These are phyloP conservation scores for Baccha elongata DNA, from an alignment of 2,888 invertebrate genomes.

Conservation along the genomic window DNA sequence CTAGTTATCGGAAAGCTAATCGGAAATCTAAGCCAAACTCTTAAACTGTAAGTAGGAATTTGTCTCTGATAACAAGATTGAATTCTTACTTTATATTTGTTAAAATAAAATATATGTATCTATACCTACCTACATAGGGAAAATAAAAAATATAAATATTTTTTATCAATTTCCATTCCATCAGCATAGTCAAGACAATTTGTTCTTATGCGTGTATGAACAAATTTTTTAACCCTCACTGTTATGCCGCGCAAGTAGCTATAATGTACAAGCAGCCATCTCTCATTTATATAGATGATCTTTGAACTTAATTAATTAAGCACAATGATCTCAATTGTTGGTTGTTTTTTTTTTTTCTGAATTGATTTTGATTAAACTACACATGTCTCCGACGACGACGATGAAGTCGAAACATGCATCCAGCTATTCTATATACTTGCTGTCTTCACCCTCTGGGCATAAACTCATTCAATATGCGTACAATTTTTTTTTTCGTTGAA, in stretches of 20 bases:
- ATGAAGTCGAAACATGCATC: slow-evolving; percentile 62
- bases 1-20: too few species aligned
- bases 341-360: slow-evolving; percentile 62
- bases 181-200: background rate
- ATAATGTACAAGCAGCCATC: slow-evolving; percentile 33
- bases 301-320: slow-evolving; percentile 83
- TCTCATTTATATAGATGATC: slow-evolving; percentile 79
- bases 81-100: too few species aligned
- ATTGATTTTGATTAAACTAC: slow-evolving; percentile 73
- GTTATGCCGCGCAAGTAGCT: slow-evolving; percentile 26
- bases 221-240: slow-evolving; percentile 54
- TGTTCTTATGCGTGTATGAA: background rate
- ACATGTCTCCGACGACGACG: slow-evolving; percentile 60
- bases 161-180: background rate
- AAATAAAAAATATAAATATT: too few species aligned
- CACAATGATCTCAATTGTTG: slow-evolving; percentile 82
- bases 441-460: slow-evolving; percentile 56
- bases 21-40: too few species aligned
- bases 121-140: too few species aligned
- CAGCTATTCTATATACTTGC: slow-evolving; percentile 33
- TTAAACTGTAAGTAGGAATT: too few species aligned
- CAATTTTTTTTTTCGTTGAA: slow-evolving; percentile 39
- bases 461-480: slow-evolving; percentile 55
- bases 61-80: too few species aligned
- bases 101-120: too few species aligned